A percentile compares a stretch with the other conserved stretches of the same genome.
These are phyloP conservation scores for Passer montanus DNA, from an alignment of 2,113 vertebrate species.

Conservation along the genomic window DNA sequence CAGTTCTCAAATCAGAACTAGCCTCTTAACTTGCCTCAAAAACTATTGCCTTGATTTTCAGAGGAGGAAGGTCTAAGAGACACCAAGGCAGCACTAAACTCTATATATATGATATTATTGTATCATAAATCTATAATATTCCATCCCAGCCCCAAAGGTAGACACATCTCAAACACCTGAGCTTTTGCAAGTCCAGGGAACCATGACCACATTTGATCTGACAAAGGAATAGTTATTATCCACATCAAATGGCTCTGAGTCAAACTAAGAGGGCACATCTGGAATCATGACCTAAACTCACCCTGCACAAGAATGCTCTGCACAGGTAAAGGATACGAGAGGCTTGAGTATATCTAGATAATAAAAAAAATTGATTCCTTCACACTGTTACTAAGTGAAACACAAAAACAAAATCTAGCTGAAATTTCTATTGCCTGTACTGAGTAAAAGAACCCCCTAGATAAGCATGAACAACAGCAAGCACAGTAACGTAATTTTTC, in stretches of 20 bases:
- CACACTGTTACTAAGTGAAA: not conserved
- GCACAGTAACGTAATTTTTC: not conserved
- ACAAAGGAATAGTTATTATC: not conserved
- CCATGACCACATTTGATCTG: fast-evolving
- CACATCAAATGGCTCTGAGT: not conserved
- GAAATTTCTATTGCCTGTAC: not conserved
- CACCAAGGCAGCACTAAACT: not conserved
- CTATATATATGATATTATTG: not conserved
- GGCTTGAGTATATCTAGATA: not conserved
- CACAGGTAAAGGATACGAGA: not conserved
- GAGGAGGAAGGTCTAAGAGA: not conserved
- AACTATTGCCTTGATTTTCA: not conserved
- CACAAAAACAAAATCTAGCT: not conserved
- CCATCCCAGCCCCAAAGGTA: not conserved
- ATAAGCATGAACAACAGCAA: not conserved
- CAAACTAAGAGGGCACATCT: not conserved
- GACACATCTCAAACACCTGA: not conserved
- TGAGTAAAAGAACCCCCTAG: not conserved
- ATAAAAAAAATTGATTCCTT: not conserved
- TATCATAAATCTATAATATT: not conserved
- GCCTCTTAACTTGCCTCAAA: not conserved
- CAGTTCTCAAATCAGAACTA: not conserved
- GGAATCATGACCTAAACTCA: not conserved
- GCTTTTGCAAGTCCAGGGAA: not conserved
- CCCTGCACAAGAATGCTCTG: not conserved